Evolutionary conservation across 1,140 invertebrate genomes (phyloP).

Genomic region (Ruditapes philippinarum): DNA sequence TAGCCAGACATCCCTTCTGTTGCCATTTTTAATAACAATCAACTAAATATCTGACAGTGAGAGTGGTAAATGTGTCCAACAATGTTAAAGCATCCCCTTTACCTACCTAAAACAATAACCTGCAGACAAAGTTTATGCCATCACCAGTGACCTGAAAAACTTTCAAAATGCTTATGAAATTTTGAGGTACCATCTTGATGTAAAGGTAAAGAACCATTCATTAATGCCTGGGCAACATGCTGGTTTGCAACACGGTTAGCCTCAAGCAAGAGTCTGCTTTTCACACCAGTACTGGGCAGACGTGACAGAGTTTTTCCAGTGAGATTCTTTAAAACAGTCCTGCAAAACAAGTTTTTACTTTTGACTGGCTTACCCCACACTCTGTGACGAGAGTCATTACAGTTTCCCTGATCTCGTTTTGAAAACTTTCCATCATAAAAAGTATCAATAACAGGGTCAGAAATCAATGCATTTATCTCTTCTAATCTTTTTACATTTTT

Average conservation of each 20-base stretch:
- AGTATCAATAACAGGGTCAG: background rate
- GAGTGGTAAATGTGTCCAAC: background rate
- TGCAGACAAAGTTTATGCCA: background rate
- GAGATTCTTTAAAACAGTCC: background rate
- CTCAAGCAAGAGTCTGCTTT: background rate
- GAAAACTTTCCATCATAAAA: background rate
- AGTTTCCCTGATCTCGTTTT: background rate
- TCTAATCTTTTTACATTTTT: background rate
- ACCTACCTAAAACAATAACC: background rate
- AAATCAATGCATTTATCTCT: background rate
- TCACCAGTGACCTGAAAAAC: background rate
- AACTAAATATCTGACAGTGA: background rate
- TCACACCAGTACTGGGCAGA: conserved; percentile 16
- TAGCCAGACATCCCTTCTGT: background rate
- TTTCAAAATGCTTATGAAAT: background rate
- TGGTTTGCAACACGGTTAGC: background rate
- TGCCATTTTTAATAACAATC: background rate
- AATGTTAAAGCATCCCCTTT: background rate
- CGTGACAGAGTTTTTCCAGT: conserved; percentile 10
- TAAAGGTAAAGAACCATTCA: background rate
- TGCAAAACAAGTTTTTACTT: background rate
- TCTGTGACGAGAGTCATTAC: background rate
- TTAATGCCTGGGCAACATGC: background rate
- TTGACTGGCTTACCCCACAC: background rate
- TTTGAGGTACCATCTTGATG: background rate